Evolutionary conservation across 1,140 invertebrate species (phyloP), one percentile per base, ranked within the genome.

Genomic region (Radopholus similis): DNA sequence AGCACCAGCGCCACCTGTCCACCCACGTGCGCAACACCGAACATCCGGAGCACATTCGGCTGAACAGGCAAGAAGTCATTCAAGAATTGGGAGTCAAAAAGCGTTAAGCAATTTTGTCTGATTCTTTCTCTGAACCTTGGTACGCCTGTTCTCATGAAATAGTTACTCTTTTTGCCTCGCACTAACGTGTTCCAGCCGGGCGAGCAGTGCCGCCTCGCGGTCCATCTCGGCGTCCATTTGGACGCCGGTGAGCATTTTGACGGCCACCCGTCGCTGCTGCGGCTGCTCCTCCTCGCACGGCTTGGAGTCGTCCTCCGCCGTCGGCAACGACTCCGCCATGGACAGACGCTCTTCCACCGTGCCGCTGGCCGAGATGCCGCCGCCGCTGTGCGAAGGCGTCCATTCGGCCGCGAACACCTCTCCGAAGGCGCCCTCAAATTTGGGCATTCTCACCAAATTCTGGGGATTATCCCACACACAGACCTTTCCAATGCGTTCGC

Each of bases 121-220:
- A n/a, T n/a, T n/a, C n/a, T n/a, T n/a, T n/a, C n/a, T n/a, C n/a
- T n/a, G n/a, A n/a, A n/a, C n/a, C n/a, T n/a, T n/a, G n/a, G n/a
- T n/a, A n/a, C n/a, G n/a, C n/a, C n/a, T n/a, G n/a, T n/a, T n/a
- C n/a, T n/a, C n/a, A n/a, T n/a, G n/a, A n/a, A n/a, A n/a, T n/a
- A n/a, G n/a, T n/a, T n/a, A n/a, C n/a, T n/a, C n/a, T n/a, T n/a
- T n/a, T n/a, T n/a, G n/a, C n/a, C n/a, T n/a, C n/a, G n/a, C n/a
- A n/a, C n/a, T n/a, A n/a, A n/a, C n/a, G n/a, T 75, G 73, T 23
- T 75, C 73, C 1, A 75, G 30, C 21, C 53, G 60, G 0, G 73
- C 63, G 28, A 75, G 44, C 28, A 75, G 13, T 21, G 75, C 73
- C 3, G 76, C 76, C 53, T 75, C 73, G 47, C 70, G 73, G 54